Conservation (phyloP, 2,113 vertebrate species). For the Platycercus adscitus region DNA sequence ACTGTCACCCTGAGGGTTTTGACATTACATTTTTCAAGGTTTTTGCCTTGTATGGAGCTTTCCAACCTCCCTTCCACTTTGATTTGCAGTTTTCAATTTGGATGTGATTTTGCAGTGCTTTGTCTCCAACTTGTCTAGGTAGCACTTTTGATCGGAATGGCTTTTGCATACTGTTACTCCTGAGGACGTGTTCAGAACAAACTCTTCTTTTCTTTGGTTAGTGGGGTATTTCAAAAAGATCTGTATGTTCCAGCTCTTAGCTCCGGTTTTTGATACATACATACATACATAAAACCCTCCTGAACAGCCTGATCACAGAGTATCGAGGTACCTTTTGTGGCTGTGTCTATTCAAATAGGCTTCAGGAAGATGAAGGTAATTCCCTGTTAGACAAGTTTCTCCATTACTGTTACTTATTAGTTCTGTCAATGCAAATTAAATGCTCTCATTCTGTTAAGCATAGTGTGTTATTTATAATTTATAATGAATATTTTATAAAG, state of each 20-base stretch:
- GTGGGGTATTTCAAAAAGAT: background rate
- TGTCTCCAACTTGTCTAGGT: background rate
- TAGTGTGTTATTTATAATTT: background rate
- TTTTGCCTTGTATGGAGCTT: background rate
- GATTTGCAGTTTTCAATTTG: conserved; percentile 20
- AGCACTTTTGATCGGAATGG: background rate
- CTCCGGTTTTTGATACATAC: background rate
- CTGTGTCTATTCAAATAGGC: background rate
- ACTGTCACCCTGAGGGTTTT: background rate
- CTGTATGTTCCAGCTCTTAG: background rate
- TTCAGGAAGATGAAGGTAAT: background rate
- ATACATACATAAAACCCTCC: rapidly evolving
- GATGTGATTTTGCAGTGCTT: background rate
- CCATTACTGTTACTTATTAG: background rate
- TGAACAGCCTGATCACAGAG: background rate
- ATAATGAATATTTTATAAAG: background rate
- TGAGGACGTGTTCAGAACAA: background rate
- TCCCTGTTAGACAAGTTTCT: background rate
- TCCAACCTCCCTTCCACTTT: background rate
- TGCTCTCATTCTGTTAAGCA: background rate
- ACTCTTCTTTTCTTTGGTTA: background rate
- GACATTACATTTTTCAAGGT: background rate
- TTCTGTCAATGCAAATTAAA: background rate
- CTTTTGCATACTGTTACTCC: background rate
- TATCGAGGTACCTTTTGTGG: background rate